These are phyloP conservation scores for Amphiprion percula DNA, from an alignment of 2,113 vertebrate species.

Conservation along the genomic window DNA sequence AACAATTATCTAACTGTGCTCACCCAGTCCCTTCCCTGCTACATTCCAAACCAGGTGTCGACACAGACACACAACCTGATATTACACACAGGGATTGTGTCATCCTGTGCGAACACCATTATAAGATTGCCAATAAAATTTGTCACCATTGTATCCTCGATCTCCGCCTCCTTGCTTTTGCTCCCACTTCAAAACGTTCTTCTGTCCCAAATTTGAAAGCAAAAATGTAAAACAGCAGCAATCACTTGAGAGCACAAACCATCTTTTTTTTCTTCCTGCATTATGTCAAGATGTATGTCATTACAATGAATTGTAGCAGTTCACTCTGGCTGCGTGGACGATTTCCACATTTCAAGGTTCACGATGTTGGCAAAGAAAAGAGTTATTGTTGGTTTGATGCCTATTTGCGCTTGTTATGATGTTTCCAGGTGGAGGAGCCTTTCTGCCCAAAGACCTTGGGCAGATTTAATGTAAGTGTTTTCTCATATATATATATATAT, in stretches of 20 bases:
- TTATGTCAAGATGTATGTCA: conserved; percentile 43
- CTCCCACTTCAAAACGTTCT: background rate
- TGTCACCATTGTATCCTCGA: background rate
- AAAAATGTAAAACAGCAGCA: conserved; percentile 35
- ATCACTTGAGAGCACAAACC: conserved; percentile 41
- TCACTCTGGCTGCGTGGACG: conserved; percentile 25
- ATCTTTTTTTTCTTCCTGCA: conserved; percentile 26
- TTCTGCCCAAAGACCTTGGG: conserved; percentile 40
- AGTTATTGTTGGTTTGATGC: conserved; percentile 49
- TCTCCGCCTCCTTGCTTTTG: background rate
- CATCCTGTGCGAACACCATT: conserved; percentile 16
- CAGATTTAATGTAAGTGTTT: conserved; percentile 30
- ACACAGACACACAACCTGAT: conserved; percentile 18
- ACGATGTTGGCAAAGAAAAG: conserved; percentile 32
- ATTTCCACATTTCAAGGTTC: conserved; percentile 75
- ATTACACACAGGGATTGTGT: background rate
- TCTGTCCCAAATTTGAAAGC: conserved; percentile 40
- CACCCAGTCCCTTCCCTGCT: conserved; percentile 1
- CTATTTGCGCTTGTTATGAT: conserved; percentile 44
- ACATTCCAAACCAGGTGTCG: background rate
- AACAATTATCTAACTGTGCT: conserved; percentile 40
- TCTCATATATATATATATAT: background rate
- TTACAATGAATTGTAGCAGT: conserved; percentile 52
- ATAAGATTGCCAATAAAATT: conserved; percentile 25
- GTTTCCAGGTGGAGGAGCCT: conserved; percentile 23